Conservation (phyloP, 2,797 vertebrate genomes). For the Rousettus madagascariensis region DNA sequence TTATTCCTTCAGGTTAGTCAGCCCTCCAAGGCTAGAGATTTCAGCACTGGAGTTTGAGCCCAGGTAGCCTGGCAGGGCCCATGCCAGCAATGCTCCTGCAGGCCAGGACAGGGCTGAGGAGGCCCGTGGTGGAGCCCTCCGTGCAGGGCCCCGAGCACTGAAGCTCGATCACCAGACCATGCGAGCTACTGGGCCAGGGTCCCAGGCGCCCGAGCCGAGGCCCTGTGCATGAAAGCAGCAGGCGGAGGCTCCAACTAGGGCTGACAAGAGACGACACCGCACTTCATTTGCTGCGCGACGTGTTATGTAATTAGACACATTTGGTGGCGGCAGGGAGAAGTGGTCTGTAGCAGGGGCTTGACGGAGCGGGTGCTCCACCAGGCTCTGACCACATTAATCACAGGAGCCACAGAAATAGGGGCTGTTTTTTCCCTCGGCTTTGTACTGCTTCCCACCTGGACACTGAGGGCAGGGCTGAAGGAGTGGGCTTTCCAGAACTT, state of each 20-base stretch:
- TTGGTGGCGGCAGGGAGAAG: constrained; percentile 81
- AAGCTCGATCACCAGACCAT: background rate
- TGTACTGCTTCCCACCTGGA: constrained; percentile 38
- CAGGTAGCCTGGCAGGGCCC: background rate
- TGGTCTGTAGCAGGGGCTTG: constrained; percentile 86
- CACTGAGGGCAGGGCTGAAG: too few species aligned
- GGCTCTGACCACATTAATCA: constrained; percentile 90
- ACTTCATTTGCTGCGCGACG: constrained; percentile 86
- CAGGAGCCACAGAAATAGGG: constrained; percentile 80
- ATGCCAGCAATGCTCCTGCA: rapidly evolving
- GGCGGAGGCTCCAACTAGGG: constrained; percentile 85
- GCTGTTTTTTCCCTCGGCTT: constrained; percentile 80
- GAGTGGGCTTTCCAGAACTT: background rate
- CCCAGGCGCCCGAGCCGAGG: background rate
- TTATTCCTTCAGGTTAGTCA: background rate
- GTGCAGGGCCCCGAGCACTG: rapidly evolving
- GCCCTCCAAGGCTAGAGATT: background rate
- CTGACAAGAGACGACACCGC: constrained; percentile 86
- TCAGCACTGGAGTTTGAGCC: background rate
- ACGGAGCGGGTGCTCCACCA: constrained; percentile 88
- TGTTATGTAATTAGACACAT: constrained; percentile 90
- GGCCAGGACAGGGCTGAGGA: background rate
- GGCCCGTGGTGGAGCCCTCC: rapidly evolving
- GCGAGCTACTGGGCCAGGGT: too few species aligned
- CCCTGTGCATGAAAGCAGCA: constrained; percentile 84